Evolutionary conservation across 1,140 invertebrate genomes (phyloP).

Genomic region (Halyomorpha halys): DNA sequence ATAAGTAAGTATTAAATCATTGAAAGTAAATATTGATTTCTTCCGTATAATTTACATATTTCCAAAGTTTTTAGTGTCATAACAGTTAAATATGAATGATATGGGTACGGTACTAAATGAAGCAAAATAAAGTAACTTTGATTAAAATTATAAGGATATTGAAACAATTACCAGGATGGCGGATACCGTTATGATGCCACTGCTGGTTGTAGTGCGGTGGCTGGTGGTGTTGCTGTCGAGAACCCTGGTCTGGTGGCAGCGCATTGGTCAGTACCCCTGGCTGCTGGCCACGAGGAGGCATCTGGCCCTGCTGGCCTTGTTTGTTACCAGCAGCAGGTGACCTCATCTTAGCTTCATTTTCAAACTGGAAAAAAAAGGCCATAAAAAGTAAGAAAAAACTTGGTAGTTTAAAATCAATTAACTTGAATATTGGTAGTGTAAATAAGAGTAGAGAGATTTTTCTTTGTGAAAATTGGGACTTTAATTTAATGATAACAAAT

Average conservation of each 20-base stretch:
- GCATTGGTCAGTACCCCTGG: neutral
- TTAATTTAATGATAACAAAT: too few relatives aligned
- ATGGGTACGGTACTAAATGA: too few relatives aligned
- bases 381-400: too few relatives aligned
- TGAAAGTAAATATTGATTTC: too few relatives aligned
- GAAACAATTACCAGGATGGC: neutral
- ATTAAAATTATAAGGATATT: too few relatives aligned
- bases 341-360: neutral
- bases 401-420: too few relatives aligned
- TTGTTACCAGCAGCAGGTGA: neutral
- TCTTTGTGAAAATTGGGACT: too few relatives aligned
- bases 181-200: constrained; percentile 8
- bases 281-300: neutral
- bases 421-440: too few relatives aligned
- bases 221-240: neutral
- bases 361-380: constrained; percentile 8
- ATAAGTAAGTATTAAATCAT: neutral
- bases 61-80: neutral
- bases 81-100: neutral
- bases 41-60: too few relatives aligned
- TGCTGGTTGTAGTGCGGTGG: constrained; percentile 1
- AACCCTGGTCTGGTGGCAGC: neutral
- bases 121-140: too few relatives aligned
- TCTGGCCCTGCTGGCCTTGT: neutral
- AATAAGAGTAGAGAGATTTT: too few relatives aligned